These are phyloP conservation scores for Poeciliopsis gracilis DNA, from an alignment of 2,797 vertebrate genomes.

Conservation along the genomic window DNA sequence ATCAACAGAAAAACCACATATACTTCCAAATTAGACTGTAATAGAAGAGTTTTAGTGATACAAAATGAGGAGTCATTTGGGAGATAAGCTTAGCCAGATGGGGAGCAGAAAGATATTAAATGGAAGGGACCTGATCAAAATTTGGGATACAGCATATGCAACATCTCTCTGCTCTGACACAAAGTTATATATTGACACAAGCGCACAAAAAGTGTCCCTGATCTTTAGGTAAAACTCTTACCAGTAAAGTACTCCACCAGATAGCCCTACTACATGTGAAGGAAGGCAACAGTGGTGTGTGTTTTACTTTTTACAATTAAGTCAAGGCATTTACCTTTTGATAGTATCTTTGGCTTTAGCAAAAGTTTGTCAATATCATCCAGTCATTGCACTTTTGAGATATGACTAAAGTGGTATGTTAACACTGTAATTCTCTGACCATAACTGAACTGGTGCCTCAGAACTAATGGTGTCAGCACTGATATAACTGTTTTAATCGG, in stretches of 20 bases:
- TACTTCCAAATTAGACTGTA: neutral
- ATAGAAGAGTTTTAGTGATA: neutral
- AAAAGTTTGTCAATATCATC: neutral
- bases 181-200: too few species aligned
- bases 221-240: too few species aligned
- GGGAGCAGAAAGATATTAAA: too few species aligned
- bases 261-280: neutral
- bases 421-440: neutral
- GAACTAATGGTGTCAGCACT: conserved; percentile 5
- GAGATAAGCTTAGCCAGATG: too few species aligned
- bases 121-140: too few species aligned
- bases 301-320: neutral
- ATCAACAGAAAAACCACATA: neutral
- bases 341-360: neutral
- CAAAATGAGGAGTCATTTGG: neutral
- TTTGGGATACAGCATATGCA: too few species aligned
- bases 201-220: too few species aligned
- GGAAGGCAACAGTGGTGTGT: neutral
- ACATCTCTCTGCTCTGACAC: too few species aligned
- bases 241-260: too few species aligned
- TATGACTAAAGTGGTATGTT: neutral
- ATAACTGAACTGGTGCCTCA: neutral
- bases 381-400: neutral
- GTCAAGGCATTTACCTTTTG: neutral
- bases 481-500: neutral